Base-by-base conservation (phyloP, 2,797 vertebrate species). In the Mastacembelus armatus region DNA sequence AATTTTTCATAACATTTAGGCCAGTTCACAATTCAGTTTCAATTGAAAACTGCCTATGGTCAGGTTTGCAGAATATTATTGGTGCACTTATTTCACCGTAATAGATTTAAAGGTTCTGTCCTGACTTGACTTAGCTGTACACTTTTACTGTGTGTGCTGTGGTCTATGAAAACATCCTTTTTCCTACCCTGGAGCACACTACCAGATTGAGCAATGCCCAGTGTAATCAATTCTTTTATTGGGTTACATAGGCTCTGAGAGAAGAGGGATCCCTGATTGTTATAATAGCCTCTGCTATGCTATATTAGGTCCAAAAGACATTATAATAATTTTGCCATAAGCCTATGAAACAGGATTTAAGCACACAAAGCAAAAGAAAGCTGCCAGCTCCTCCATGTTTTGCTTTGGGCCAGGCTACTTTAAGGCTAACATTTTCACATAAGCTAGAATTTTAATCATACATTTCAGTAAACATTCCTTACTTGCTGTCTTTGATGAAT, bases 211-310 rank as follows among this genome's bases (percentile, higher is more conserved):
- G 4, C 64, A 64, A 64, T 48, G 69, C 61, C 73, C 77, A 10
- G 35, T 27, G 21, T 45, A 68, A 84, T 88, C 83, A 73, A 78
- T 86, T 57, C 10, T 71, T 84, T 74, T 78, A 83, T 86, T 83
- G 65, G 74, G 66, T 78, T 77, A 66, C 78, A 72, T 48, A 51
- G 64, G 62, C 74, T 75, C 48, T 32, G 44, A 59, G 66, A 73
- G 71, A 66, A 64, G 72, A 70, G 66, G 66, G 77, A 74, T 74
- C 75, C 60, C 66, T 29, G 27, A 0, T 39, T 73, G 52, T 39
- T 80, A 35, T 45, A 71, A 73, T 55, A 33, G 56, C 51, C 44
- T 64, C 42, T 40, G 74, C 51, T 77, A 49, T 69, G 49, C 39
- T 67, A 55, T 62, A 50, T 80, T 55, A 63, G 50, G 16, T 42